A percentile compares a stretch with the other conserved stretches of the same genome.
phyloP scores from a whole-genome alignment of 2,797 vertebrate species.

The Lemur catta region DNA sequence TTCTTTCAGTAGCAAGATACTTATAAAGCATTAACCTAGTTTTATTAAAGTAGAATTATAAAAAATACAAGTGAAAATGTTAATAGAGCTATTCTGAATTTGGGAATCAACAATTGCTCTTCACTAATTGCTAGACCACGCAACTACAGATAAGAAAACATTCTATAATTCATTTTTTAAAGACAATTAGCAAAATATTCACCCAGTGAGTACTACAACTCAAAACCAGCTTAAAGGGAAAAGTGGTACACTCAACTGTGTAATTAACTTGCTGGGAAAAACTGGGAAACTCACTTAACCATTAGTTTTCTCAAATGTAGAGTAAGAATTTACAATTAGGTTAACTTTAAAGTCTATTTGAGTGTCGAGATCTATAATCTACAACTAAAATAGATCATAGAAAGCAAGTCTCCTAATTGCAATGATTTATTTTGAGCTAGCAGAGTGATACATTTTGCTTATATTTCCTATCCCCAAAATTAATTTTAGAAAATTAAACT shows the following conservation, averaged over 20 bases:
- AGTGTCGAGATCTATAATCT: background rate
- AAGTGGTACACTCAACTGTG: background rate
- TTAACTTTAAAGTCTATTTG: background rate
- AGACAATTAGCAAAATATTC: conserved; percentile 29
- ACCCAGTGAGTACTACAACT: background rate
- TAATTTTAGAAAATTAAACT: conserved; percentile 28
- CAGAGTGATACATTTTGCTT: background rate
- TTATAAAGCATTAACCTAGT: conserved; percentile 42
- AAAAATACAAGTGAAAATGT: conserved; percentile 43
- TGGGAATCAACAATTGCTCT: conserved; percentile 23
- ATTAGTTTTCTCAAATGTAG: background rate
- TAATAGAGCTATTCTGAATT: conserved; percentile 43
- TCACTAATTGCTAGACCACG: conserved; percentile 7
- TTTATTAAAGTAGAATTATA: conserved; percentile 48
- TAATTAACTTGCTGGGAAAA: background rate
- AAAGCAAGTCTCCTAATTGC: background rate
- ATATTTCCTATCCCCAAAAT: background rate
- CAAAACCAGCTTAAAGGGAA: background rate
- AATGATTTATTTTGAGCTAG: background rate
- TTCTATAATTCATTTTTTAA: conserved; percentile 8
- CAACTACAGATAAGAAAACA: conserved; percentile 41
- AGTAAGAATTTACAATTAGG: conserved; percentile 7
- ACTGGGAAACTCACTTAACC: background rate
- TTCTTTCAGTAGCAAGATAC: conserved; percentile 31
- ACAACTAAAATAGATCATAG: conserved; percentile 9